phyloP scores from a whole-genome alignment of 2,888 invertebrate species.

The Agonopterix alstromeriana region DNA sequence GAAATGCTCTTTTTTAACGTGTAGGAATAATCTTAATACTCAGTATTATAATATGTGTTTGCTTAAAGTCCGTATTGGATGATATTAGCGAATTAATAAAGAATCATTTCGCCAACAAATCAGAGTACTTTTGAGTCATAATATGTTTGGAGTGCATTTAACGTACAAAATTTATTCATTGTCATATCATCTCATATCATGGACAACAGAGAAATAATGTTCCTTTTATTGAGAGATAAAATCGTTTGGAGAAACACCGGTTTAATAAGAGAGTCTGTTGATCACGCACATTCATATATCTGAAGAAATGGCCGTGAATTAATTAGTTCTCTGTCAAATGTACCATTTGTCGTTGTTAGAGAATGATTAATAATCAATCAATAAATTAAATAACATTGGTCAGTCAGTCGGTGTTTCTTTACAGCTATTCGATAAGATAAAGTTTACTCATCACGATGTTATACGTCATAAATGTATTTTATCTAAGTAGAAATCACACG shows the following conservation, averaged over 20 bases:
- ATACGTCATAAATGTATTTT: constrained; percentile 17
- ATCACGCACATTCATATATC: constrained; percentile 7
- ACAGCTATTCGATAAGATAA: constrained; percentile 4
- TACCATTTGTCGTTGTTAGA: neutral
- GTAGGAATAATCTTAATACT: constrained; percentile 17
- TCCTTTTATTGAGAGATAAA: constrained; percentile 20
- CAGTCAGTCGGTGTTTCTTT: constrained; percentile 6
- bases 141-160: constrained; percentile 3
- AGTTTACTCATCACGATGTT: constrained; percentile 2
- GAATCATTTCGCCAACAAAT: neutral
- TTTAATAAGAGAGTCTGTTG: constrained; percentile 1
- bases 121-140: neutral
- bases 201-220: constrained; percentile 17
- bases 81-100: constrained; percentile 10
- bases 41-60: constrained; percentile 29
- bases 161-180: constrained; percentile 40
- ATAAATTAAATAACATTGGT: too few relatives aligned
- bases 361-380: neutral
- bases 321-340: neutral
- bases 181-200: constrained; percentile 71
- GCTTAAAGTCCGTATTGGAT: constrained; percentile 17
- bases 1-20: constrained; percentile 23
- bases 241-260: constrained; percentile 14
- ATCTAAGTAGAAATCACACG: constrained; percentile 28
- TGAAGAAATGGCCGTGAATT: neutral